Evolutionary conservation across 37 sponge, comb jelly and placozoan genomes (phyloP).

Genomic region (Mnemiopsis leidyi): DNA sequence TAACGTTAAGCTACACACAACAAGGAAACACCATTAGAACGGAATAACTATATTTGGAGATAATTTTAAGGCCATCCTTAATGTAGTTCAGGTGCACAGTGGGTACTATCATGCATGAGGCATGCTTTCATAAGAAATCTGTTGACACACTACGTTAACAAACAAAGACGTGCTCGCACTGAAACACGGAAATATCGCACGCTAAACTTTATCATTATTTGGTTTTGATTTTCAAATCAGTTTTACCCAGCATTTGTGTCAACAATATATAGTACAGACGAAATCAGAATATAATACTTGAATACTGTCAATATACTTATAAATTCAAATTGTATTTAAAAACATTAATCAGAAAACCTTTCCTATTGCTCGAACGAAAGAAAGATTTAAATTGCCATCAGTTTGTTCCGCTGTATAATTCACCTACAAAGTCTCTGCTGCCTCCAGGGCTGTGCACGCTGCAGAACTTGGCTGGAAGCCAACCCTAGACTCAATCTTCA

Average conservation of each 20-base stretch:
- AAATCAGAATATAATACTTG: neutral
- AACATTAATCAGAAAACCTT: slow-evolving; percentile 55
- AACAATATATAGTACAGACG: neutral
- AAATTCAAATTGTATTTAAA: slow-evolving; percentile 42
- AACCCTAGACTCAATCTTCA: neutral
- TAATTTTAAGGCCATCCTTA: too few relatives aligned
- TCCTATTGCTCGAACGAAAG: slow-evolving; percentile 24
- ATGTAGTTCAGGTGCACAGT: too few relatives aligned
- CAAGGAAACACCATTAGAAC: neutral
- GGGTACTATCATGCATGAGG: neutral
- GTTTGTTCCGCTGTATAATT: neutral
- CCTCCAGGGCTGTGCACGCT: neutral
- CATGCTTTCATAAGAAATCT: neutral
- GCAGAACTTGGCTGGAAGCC: neutral
- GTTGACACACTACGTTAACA: neutral
- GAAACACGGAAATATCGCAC: neutral
- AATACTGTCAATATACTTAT: slow-evolving; percentile 2
- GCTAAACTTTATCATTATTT: neutral
- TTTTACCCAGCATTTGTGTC: neutral
- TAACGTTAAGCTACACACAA: neutral
- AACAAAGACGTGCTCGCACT: neutral
- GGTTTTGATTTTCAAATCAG: neutral
- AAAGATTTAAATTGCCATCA: neutral
- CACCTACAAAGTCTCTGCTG: neutral
- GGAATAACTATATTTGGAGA: too few relatives aligned